Conservation (phyloP, 2,113 vertebrate genomes). For the Pao palembangensis region DNA sequence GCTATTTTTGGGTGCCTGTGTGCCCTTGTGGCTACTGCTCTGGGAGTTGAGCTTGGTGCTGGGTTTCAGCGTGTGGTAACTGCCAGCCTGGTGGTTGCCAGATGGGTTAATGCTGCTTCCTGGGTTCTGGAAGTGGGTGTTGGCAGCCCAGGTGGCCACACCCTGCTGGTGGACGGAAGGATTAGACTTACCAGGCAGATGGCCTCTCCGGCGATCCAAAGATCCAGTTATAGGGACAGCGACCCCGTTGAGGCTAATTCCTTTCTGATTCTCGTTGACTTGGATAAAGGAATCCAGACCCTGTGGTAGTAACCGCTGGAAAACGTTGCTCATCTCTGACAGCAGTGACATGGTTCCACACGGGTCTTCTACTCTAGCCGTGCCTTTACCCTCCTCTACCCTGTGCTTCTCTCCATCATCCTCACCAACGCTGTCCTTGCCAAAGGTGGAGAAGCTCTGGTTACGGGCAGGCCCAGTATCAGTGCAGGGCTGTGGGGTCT, state of each 20-base stretch:
- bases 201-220: slow-evolving; percentile 85
- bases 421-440: slow-evolving; percentile 79
- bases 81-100: slow-evolving; percentile 73
- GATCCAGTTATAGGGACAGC: slow-evolving; percentile 73
- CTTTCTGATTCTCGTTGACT: slow-evolving; percentile 78
- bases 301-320: slow-evolving; percentile 90
- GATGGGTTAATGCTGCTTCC: slow-evolving; percentile 76
- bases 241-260: slow-evolving; percentile 63
- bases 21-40: slow-evolving; percentile 48
- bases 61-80: slow-evolving; percentile 71
- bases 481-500: slow-evolving; percentile 74
- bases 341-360: slow-evolving; percentile 84
- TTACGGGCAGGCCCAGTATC: slow-evolving; percentile 75
- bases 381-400: slow-evolving; percentile 57
- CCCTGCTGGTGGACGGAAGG: slow-evolving; percentile 84
- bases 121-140: slow-evolving; percentile 94
- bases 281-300: slow-evolving; percentile 83
- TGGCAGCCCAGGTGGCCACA: slow-evolving; percentile 94
- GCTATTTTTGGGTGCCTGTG: slow-evolving; percentile 53
- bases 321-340: slow-evolving; percentile 95
- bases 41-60: slow-evolving; percentile 74
- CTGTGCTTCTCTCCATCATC: slow-evolving; percentile 45
- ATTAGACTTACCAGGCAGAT: slow-evolving; percentile 81
- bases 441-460: slow-evolving; percentile 95
- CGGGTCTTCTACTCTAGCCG: slow-evolving; percentile 59